phyloP scores from a whole-genome alignment of 2,888 invertebrate species.

The Acleris holmiana region DNA sequence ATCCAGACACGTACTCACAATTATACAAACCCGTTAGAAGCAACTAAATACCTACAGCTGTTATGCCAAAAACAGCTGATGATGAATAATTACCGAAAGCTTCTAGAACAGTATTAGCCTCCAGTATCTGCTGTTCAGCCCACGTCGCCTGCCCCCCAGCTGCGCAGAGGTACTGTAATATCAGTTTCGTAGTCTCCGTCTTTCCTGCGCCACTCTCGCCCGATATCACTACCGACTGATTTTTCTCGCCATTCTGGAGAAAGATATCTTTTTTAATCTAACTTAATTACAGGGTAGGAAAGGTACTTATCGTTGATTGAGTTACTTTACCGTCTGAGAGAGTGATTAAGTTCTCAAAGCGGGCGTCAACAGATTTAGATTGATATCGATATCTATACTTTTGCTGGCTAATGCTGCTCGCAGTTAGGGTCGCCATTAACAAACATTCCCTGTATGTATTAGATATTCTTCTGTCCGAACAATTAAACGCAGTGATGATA shows the following conservation, averaged over 20 bases:
- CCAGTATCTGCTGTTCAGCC: conserved; percentile 98
- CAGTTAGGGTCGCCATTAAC: too few species aligned
- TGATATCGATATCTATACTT: neutral
- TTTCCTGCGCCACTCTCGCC: conserved; percentile 97
- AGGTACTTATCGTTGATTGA: conserved; percentile 18
- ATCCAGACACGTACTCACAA: too few species aligned
- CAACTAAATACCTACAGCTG: too few species aligned
- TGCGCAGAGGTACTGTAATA: conserved; percentile 95
- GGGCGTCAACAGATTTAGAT: conserved; percentile 20
- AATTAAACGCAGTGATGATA: too few species aligned
- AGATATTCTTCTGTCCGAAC: too few species aligned
- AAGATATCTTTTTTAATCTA: conserved; percentile 9
- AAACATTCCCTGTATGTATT: too few species aligned
- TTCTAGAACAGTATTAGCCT: conserved; percentile 96
- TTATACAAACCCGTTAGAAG: too few species aligned
- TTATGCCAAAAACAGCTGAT: neutral
- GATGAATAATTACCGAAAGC: conserved; percentile 89
- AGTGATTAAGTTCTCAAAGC: conserved; percentile 18
- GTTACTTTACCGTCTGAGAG: neutral
- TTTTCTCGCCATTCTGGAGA: conserved; percentile 74
- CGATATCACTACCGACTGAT: conserved; percentile 95
- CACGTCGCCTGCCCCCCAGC: conserved; percentile 90
- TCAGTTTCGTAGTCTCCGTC: conserved; percentile 96
- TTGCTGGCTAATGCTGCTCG: too few species aligned
- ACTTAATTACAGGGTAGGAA: conserved; percentile 18